Conservation (phyloP, 2,113 vertebrate species). For the Melozone crissalis region DNA sequence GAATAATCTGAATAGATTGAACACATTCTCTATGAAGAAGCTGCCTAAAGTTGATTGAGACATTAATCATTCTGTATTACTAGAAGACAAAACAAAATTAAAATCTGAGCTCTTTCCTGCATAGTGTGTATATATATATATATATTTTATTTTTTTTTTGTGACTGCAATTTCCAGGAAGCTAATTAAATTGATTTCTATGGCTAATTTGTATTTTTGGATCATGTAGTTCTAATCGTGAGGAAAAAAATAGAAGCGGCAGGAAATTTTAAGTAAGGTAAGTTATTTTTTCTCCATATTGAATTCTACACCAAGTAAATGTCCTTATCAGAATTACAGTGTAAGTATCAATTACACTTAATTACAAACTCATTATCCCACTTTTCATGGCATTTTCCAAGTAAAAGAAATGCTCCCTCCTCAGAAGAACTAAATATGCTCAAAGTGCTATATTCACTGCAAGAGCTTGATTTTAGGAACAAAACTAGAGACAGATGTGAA, state of each 20-base stretch:
- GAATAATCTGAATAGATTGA: not conserved
- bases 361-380: not conserved
- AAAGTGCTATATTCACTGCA: not conserved
- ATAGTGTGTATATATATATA: not conserved
- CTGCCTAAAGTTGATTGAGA: not conserved
- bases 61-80: not conserved
- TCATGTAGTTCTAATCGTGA: not conserved
- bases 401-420: not conserved
- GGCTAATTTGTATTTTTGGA: not conserved
- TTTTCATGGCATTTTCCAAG: not conserved
- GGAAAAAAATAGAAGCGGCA: not conserved
- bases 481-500: not conserved
- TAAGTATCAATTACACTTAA: not conserved
- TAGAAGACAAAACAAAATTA: not conserved
- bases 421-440: not conserved
- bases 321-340: not conserved
- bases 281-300: conserved; percentile 3
- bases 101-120: not conserved
- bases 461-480: not conserved
- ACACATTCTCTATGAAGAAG: not conserved
- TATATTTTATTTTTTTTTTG: not conserved
- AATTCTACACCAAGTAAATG: not conserved
- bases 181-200: conserved; percentile 25
- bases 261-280: not conserved
- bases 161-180: not conserved